A percentile compares a stretch with the other conserved stretches of the same genome.
These are phyloP conservation scores for Peromyscus polionotus DNA, from an alignment of 2,113 vertebrate species.

Conservation along the genomic window DNA sequence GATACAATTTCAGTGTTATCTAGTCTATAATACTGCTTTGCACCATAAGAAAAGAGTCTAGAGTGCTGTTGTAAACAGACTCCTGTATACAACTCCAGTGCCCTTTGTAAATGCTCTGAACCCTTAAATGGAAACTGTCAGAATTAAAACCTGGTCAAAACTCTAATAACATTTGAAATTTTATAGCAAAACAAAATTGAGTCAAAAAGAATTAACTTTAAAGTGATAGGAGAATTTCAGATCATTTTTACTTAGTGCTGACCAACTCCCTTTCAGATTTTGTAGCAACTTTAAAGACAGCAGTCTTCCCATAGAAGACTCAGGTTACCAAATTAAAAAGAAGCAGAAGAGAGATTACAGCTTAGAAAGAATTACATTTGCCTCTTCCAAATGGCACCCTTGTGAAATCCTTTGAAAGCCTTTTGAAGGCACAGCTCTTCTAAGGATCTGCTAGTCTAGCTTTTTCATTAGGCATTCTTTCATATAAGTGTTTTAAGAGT, in stretches of 20 bases:
- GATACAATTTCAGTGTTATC: background rate
- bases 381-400: background rate
- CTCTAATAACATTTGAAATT: background rate
- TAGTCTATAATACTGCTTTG: background rate
- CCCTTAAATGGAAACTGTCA: slow-evolving; percentile 4
- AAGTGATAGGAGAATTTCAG: background rate
- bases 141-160: background rate
- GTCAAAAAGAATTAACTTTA: background rate
- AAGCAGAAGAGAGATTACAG: background rate
- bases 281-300: background rate
- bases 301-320: background rate
- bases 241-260: background rate
- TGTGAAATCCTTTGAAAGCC: background rate
- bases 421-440: background rate
- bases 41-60: background rate
- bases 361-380: background rate
- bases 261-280: background rate
- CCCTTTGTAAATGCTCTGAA: background rate
- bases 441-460: background rate
- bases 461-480: background rate
- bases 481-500: background rate
- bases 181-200: background rate
- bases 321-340: background rate
- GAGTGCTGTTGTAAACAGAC: background rate
- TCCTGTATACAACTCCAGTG: background rate